Evolutionary conservation across 2,888 invertebrate species (phyloP), one percentile per base, ranked within the genome.

Genomic region (Andrena bicolor): DNA sequence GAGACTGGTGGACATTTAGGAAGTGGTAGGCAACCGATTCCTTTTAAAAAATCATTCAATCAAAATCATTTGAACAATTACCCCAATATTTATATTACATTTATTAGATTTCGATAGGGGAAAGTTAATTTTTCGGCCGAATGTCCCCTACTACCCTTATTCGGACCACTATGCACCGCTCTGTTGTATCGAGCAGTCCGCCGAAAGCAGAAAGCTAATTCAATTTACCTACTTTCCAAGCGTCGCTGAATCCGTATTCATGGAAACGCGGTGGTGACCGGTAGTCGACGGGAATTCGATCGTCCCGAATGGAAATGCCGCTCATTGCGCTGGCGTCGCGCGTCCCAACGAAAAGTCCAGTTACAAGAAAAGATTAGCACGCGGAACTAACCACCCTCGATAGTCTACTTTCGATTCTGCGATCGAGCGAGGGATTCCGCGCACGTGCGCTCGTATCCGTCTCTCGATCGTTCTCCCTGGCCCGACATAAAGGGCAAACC

Each of bases 151-250:
- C n/a, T n/a, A n/a, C n/a, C n/a, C n/a, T n/a, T n/a, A n/a, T n/a
- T n/a, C n/a, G n/a, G n/a, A n/a, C n/a, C n/a, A n/a, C n/a, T n/a
- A n/a, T 23, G 0, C 65, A 10, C 1, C 23, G 26, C 2, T 41
- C 13, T 0, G 13, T 8, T 13, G 16, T 26, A 16, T 20, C 6
- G 0, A 23, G 23, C 32, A 6, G 51, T 30, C 51, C 13, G 13
- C 20, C 53, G 64, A 76, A 80, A 70, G 76, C 77, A 65, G 74
- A 83, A 80, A 83, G 63, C 23, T 23, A 66, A 74, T 82, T 76
- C 64, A 32, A 68, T 63, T 41, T 58, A 65, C 72, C 76, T 49
- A 63, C 26, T 70, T 74, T 70, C 60, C 32, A 61, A 35, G 32
- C 20, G 66, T 76, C 63, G 70, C 56, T 69, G 49, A 73, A 73